phyloP scores from a whole-genome alignment of 2,113 vertebrate species.

The Rhadina sibilatrix region DNA sequence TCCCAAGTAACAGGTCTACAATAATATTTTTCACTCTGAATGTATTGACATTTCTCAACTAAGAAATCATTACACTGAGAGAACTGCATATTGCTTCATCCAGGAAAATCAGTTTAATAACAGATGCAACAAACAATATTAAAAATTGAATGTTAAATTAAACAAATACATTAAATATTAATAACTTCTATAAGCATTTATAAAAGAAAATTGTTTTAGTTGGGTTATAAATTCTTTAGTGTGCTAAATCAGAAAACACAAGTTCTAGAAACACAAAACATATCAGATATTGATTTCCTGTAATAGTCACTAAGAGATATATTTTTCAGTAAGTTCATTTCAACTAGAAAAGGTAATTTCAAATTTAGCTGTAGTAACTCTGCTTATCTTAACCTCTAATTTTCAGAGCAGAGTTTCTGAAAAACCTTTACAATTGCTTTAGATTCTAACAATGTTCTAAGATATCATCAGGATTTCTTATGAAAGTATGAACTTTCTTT shows the following conservation, averaged over 20 bases:
- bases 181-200: background rate
- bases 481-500: background rate
- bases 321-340: background rate
- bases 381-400: background rate
- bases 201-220: background rate
- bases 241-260: background rate
- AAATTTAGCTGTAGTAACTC: background rate
- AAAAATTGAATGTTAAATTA: background rate
- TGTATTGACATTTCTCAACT: background rate
- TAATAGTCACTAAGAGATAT: background rate
- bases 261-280: background rate
- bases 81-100: background rate
- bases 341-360: background rate
- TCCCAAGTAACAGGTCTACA: background rate
- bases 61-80: background rate
- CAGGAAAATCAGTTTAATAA: background rate
- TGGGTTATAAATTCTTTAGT: background rate
- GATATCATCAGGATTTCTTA: background rate
- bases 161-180: background rate
- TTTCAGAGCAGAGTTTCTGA: background rate
- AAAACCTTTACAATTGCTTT: background rate
- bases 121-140: background rate
- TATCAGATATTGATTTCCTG: background rate
- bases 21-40: background rate
- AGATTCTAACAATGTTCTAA: background rate